These are phyloP conservation scores for Dusona sp. DNA, from an alignment of 2,888 invertebrate species.

Conservation along the genomic window DNA sequence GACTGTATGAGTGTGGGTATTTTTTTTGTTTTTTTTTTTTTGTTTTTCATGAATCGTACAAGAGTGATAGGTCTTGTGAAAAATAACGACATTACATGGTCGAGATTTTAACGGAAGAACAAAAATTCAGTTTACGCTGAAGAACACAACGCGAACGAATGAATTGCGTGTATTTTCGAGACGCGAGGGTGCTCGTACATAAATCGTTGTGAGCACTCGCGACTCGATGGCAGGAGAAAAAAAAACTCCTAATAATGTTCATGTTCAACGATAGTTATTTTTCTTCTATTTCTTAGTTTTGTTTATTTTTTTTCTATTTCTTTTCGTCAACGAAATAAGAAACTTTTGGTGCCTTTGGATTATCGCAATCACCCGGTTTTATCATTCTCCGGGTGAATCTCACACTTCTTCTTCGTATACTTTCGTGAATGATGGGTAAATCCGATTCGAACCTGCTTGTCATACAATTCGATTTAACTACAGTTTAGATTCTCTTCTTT, in stretches of 20 bases:
- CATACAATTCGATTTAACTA: slow-evolving; percentile 79
- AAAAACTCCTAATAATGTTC: slow-evolving; percentile 75
- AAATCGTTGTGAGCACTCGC: slow-evolving; percentile 65
- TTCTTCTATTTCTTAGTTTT: slow-evolving; percentile 45
- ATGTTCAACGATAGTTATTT: slow-evolving; percentile 67
- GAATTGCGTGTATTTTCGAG: slow-evolving; percentile 24
- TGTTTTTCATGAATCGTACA: slow-evolving; percentile 56
- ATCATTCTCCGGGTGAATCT: slow-evolving; percentile 60
- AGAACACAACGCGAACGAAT: slow-evolving; percentile 51
- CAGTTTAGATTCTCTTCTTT: slow-evolving; percentile 69
- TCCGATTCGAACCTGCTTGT: slow-evolving; percentile 78
- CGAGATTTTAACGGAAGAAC: slow-evolving; percentile 46
- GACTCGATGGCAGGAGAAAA: slow-evolving; percentile 76
- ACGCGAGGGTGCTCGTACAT: slow-evolving; percentile 51
- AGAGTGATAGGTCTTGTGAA: slow-evolving; percentile 64
- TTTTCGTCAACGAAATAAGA: slow-evolving; percentile 67
- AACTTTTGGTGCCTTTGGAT: slow-evolving; percentile 63
- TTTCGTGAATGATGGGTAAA: slow-evolving; percentile 80
- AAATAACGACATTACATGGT: slow-evolving; percentile 51
- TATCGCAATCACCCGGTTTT: slow-evolving; percentile 58
- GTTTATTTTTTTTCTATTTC: slow-evolving; percentile 62
- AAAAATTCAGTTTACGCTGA: slow-evolving; percentile 49
- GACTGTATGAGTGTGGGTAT: slow-evolving; percentile 71
- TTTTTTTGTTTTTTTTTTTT: slow-evolving; percentile 28
- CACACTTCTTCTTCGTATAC: slow-evolving; percentile 79